A percentile compares a stretch with the other conserved stretches of the same genome.
Evolutionary conservation across 2,797 vertebrate genomes (phyloP).

Genomic region (Acipenser ruthenus): DNA sequence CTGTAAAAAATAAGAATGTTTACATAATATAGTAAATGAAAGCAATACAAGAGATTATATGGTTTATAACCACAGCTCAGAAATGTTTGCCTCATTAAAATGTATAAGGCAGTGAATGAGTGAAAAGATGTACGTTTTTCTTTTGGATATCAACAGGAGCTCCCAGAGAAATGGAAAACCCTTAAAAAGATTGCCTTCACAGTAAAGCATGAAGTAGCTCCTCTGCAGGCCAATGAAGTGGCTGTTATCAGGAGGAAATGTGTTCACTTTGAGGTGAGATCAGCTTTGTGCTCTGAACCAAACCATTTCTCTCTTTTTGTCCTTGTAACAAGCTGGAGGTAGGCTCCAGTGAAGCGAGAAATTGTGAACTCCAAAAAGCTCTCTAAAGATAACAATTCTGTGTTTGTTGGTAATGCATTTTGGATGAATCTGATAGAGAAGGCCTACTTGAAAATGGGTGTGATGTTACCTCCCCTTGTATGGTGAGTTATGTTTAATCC

Average conservation of each 20-base stretch:
- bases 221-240: slow-evolving; percentile 72
- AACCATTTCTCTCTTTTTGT: slow-evolving; percentile 67
- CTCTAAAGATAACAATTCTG: slow-evolving; percentile 94
- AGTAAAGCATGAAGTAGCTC: slow-evolving; percentile 69
- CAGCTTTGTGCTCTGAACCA: slow-evolving; percentile 84
- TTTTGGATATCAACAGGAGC: slow-evolving; percentile 48
- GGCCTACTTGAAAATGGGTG: slow-evolving; percentile 72
- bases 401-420: slow-evolving; percentile 91
- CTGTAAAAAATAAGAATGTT: neutral
- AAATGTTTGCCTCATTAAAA: neutral
- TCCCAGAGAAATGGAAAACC: slow-evolving; percentile 70
- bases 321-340: slow-evolving; percentile 91
- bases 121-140: neutral
- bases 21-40: no score
- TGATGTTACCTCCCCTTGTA: slow-evolving; percentile 58
- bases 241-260: slow-evolving; percentile 81
- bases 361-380: slow-evolving; percentile 98
- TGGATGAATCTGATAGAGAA: slow-evolving; percentile 92
- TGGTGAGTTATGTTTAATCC: slow-evolving; percentile 67
- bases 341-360: slow-evolving; percentile 99
- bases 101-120: slow-evolving; percentile 1
- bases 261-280: slow-evolving; percentile 86
- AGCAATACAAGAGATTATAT: neutral
- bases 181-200: slow-evolving; percentile 69
- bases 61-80: neutral